Evolutionary conservation across 2,113 vertebrate species (phyloP), one percentile per base, ranked within the genome.

Genomic region (Tringa solitaria): DNA sequence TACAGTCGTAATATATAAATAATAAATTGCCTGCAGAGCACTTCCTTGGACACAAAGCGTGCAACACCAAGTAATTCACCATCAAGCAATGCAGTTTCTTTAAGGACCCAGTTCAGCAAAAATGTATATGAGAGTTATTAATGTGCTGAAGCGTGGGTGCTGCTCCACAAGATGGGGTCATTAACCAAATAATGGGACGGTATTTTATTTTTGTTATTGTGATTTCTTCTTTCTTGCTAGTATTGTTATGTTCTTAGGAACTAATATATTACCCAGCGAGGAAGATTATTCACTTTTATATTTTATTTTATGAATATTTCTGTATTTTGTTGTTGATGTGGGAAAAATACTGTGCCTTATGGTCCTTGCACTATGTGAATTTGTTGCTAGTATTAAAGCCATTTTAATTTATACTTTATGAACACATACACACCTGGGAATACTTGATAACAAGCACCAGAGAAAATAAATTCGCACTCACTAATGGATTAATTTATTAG

Each of bases 401-500:
- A 69, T 76, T 95, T 89, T 93, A 95, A 95, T 96, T 97, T 95
- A 93, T 81, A 78, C 37, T 95, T 88, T 86, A 94, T 77, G 93
- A 97, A 90, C 32, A 74, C 50, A 57, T 12, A 65, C 43, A 82
- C 87, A 95, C 89, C 87, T 96, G 95, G 92, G 96, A 96, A 95
- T 84, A 84, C 27, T 90, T 11, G 33, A 95, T 96, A 98, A 97
- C 33, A 19, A 94, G 93, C 51, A 93, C 33, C 92, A 90, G 27
- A 87, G 80, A 97, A 30, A 82, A 94, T 48, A 94, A 85, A 96
- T 89, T 91, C 32, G 26, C 72, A 60, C 46, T 94, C 67, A 84
- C 82, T 97, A 97, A 96, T 91, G 74, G 84, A 97, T 96, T 96
- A 89, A 97, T 96, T 97, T 97, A 95, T 95, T 93, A 88, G 33